Conservation (phyloP, 2,797 vertebrate genomes). For the Xiphophorus birchmanni region DNA sequence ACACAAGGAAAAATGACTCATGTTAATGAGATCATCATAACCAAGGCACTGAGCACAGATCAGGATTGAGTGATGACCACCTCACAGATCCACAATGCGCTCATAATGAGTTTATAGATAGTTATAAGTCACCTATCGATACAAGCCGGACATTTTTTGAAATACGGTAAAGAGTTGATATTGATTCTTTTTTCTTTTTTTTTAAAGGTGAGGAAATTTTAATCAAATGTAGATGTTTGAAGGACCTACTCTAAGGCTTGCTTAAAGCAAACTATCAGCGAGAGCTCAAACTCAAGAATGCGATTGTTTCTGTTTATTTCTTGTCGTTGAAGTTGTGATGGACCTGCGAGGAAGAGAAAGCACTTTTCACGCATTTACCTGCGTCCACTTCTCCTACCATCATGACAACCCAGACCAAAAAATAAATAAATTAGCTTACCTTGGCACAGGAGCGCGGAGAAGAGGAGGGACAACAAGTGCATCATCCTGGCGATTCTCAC, state of each 20-base stretch:
- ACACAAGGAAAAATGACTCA: conserved; percentile 34
- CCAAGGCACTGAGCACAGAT: conserved; percentile 62
- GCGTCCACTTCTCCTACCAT: neutral
- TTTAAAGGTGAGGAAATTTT: neutral
- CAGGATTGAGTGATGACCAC: conserved; percentile 29
- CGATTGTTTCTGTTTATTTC: neutral
- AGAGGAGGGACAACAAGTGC: conserved; percentile 77
- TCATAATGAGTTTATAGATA: conserved; percentile 11
- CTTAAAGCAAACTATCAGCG: neutral
- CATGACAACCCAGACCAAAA: neutral
- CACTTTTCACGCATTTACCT: conserved; percentile 15
- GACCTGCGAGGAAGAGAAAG: conserved; percentile 46
- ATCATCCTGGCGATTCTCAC: conserved; percentile 73
- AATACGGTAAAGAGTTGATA: neutral
- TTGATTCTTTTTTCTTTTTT: neutral
- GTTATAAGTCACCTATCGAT: conserved; percentile 30
- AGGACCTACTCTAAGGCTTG: neutral
- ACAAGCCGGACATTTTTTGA: neutral
- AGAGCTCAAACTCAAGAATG: conserved; percentile 13
- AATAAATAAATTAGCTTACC: conserved; percentile 66
- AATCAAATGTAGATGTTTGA: neutral
- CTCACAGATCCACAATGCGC: conserved; percentile 41
- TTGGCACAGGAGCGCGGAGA: conserved; percentile 57
- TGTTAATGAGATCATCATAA: conserved; percentile 47
- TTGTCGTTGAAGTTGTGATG: conserved; percentile 44